A percentile compares a stretch with the other conserved stretches of the same genome.
These are phyloP conservation scores for Myripristis jacobus DNA, from an alignment of 2,797 vertebrate genomes.

Conservation along the genomic window DNA sequence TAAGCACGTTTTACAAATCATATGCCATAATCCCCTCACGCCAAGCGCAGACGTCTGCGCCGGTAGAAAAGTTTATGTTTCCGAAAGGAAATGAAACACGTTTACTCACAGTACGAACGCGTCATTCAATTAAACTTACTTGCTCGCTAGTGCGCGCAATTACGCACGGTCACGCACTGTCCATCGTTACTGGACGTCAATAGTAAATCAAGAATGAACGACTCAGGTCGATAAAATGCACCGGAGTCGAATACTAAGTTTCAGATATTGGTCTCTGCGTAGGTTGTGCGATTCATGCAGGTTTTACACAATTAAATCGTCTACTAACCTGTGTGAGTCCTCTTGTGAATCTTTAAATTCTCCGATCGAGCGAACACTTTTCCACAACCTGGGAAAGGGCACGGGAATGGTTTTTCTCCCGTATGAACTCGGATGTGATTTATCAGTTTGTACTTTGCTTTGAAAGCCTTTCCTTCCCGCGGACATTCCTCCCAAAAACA, in stretches of 20 bases:
- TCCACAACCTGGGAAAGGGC: slow-evolving; percentile 95
- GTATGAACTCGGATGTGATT: slow-evolving; percentile 98
- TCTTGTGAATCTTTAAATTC: slow-evolving; percentile 98
- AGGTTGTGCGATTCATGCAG: not conserved
- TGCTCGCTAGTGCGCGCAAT: slow-evolving; percentile 43
- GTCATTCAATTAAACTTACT: slow-evolving; percentile 14
- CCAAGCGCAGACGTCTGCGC: slow-evolving; percentile 33
- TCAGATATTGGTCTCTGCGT: not conserved
- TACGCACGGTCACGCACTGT: slow-evolving; percentile 36
- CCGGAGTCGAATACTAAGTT: not conserved
- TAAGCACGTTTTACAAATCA: slow-evolving; percentile 78
- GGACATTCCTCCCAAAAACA: slow-evolving; percentile 98
- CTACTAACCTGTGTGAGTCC: slow-evolving; percentile 97
- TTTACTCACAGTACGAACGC: slow-evolving; percentile 21
- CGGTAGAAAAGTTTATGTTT: slow-evolving; percentile 42
- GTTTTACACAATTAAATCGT: slow-evolving; percentile 19
- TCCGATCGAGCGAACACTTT: slow-evolving; percentile 97
- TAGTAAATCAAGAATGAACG: slow-evolving; percentile 12
- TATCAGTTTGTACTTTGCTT: slow-evolving; percentile 98
- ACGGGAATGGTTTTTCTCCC: slow-evolving; percentile 96
- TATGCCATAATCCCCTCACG: slow-evolving; percentile 65
- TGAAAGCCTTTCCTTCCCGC: slow-evolving; percentile 94
- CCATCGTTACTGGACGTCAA: not conserved
- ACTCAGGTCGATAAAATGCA: not conserved
- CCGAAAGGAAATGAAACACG: slow-evolving; percentile 52